Evolutionary conservation across 2,113 vertebrate genomes (phyloP), one percentile per base, ranked within the genome.

Genomic region (Nicator chloris): DNA sequence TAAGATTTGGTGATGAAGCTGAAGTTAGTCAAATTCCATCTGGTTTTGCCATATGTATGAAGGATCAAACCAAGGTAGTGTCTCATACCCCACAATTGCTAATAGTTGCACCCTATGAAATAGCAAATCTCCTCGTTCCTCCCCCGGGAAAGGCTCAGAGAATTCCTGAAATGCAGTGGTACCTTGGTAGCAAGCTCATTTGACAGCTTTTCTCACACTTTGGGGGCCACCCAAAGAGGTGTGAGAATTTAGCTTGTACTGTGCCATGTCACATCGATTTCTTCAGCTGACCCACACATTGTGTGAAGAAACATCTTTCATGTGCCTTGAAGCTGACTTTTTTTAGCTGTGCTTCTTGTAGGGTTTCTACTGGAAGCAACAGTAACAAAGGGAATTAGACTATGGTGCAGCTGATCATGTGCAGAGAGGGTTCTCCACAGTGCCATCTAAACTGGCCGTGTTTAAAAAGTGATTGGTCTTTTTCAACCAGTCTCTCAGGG

Each of bases 261-360:
- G 18, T 70, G 44, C 44, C 31, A 31, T 6, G 28, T 57, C 10
- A 37, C 73, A 88, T 40, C 86, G 53, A 68, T 63, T 90, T 71
- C 71, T 18, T 59, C 0, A 0, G 20, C 35, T 90, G 70, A 92
- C 47, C 70, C 39, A 27, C 28, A 54, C 3, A 1, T 11, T 57
- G 30, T 57, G 75, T 71, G 57, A 70, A 82, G 83, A 93, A 85
- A 40, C 10, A 44, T n/a, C n/a, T 70, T 90, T 61, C 0, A 1
- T 51, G 79, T 85, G 40, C 35, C 56, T 82, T 66, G 42, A 82
- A 28, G 39, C 17, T 42, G 59, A 56, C 54, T 88, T 78, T 31
- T 90, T n/a, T 1, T 5, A 59, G 20, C 56, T n/a, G 11, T 31
- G 27, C 40, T 81, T 90, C 30, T 47, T 78, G 7, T 30, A 56